phyloP scores from a whole-genome alignment of 2,113 vertebrate genomes.

The Porphyrio hochstetteri region DNA sequence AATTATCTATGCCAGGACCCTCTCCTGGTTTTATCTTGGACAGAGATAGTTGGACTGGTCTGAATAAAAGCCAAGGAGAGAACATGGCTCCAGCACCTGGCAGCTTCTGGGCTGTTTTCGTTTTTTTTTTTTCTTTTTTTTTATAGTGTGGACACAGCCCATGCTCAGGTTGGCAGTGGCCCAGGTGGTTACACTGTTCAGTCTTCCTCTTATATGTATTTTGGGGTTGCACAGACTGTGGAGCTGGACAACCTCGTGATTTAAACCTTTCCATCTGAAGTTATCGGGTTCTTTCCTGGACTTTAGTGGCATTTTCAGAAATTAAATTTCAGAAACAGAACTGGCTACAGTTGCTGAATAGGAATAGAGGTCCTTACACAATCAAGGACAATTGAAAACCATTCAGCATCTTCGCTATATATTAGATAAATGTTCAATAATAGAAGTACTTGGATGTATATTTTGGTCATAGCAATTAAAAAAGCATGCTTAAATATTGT shows the following conservation, averaged over 20 bases:
- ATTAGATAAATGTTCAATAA: background rate
- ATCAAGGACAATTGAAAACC: background rate
- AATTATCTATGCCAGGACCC: background rate
- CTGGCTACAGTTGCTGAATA: background rate
- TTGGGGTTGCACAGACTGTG: background rate
- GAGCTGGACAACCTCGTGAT: background rate
- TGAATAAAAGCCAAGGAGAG: background rate
- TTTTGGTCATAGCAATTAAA: background rate
- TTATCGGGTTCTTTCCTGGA: background rate
- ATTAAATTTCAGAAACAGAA: background rate
- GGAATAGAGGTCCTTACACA: background rate
- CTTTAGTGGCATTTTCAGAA: background rate
- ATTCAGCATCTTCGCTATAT: background rate
- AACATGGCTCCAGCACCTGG: background rate
- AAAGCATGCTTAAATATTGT: too few relatives aligned
- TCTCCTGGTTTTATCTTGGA: background rate
- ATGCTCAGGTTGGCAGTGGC: accelerated
- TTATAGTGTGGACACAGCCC: too few relatives aligned
- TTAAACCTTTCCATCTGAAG: background rate
- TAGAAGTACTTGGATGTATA: background rate
- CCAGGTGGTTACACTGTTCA: too few relatives aligned
- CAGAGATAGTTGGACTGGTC: background rate
- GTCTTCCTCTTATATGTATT: background rate
- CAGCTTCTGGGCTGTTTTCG: accelerated
- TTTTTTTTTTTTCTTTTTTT: background rate